Conservation (phyloP, 2,888 invertebrate species). For the Meloe dianella region DNA sequence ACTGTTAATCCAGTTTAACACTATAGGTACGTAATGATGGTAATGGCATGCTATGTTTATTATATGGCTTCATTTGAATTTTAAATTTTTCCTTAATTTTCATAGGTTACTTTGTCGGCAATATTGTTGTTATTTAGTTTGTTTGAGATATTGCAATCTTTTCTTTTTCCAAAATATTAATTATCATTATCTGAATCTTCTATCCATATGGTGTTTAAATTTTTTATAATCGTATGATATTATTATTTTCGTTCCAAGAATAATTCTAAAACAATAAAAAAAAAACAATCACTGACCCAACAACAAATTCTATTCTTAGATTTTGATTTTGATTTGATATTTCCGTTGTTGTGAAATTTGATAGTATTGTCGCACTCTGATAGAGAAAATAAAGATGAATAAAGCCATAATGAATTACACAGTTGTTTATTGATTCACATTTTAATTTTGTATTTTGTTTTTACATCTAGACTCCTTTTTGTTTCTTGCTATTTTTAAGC, state of each 20-base stretch:
- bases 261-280: neutral
- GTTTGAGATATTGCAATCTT: neutral
- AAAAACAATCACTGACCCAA: neutral
- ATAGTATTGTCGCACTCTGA: neutral
- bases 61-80: slow-evolving; percentile 1
- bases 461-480: no score
- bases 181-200: neutral
- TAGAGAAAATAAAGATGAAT: neutral
- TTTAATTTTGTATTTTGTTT: no score
- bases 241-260: neutral
- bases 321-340: neutral
- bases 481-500: no score
- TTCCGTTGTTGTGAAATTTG: slow-evolving; percentile 1
- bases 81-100: slow-evolving; percentile 5
- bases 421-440: no score
- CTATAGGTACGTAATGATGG: neutral
- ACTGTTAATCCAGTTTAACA: slow-evolving; percentile 4
- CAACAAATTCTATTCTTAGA: neutral
- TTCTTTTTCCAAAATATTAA: neutral
- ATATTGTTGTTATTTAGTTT: neutral
- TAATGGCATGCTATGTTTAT: neutral
- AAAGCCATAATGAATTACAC: neutral
- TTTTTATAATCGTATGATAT: neutral
- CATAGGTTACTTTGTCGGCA: neutral
- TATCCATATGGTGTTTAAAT: neutral